Conservation (phyloP, 1,140 invertebrate genomes). For the Bombus balteatus region DNA sequence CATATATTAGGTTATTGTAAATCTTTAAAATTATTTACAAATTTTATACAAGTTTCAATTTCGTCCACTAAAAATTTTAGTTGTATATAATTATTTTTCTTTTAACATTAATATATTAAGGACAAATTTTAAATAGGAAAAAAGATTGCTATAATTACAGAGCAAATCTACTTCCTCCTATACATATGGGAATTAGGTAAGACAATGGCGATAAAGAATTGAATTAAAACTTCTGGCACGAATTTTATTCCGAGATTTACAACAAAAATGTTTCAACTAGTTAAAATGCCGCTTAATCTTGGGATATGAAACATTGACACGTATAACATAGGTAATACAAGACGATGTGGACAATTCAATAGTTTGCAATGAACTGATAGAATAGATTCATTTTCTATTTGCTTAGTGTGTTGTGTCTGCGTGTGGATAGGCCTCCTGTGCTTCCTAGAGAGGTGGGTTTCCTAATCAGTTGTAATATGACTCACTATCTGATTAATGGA, state of each 20-base stretch:
- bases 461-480: slow-evolving; percentile 76
- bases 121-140: not conserved
- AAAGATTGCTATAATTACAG: not conserved
- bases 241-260: slow-evolving; percentile 82
- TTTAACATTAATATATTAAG: not conserved
- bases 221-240: slow-evolving; percentile 80
- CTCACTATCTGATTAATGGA: slow-evolving; percentile 72
- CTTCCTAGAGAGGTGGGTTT: slow-evolving; percentile 78
- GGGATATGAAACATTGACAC: slow-evolving; percentile 82
- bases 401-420: slow-evolving; percentile 72
- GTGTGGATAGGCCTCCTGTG: slow-evolving; percentile 78
- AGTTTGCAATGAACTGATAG: slow-evolving; percentile 71
- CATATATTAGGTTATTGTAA: slow-evolving; percentile 38
- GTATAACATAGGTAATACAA: slow-evolving; percentile 83
- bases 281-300: slow-evolving; percentile 81
- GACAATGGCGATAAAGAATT: slow-evolving; percentile 67
- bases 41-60: slow-evolving; percentile 31
- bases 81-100: not conserved
- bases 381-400: slow-evolving; percentile 71
- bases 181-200: slow-evolving; percentile 64
- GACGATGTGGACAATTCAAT: slow-evolving; percentile 80
- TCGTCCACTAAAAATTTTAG: slow-evolving; percentile 6
- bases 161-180: not conserved
- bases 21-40: slow-evolving; percentile 51
- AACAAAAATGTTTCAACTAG: slow-evolving; percentile 81